phyloP scores from a whole-genome alignment of 2,888 invertebrate species.

The Aphodius sticticus region DNA sequence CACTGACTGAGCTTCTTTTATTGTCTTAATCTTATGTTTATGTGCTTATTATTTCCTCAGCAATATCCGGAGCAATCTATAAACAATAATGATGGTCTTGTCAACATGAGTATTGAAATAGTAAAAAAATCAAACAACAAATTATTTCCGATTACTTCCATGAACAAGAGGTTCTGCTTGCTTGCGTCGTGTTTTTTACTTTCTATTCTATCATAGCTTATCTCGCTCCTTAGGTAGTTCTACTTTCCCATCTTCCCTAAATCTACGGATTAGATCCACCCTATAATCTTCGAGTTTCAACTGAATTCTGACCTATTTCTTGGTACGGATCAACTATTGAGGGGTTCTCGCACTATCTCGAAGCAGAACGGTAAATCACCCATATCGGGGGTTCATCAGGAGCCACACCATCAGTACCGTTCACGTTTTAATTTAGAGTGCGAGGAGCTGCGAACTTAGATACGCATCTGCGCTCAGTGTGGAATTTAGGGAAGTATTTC shows the following conservation, averaged over 20 bases:
- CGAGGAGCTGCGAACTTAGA: not conserved
- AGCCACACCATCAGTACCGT: not conserved
- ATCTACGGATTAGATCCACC: no score
- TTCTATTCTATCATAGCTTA: no score
- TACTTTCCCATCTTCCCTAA: no score
- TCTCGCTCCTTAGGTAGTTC: no score
- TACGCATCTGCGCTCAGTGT: conserved; percentile 20
- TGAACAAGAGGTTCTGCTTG: no score
- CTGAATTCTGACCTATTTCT: conserved; percentile 4
- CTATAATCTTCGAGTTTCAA: not conserved
- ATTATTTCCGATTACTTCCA: no score
- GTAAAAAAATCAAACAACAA: no score
- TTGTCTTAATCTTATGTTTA: no score
- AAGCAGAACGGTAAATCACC: not conserved
- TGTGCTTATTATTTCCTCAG: not conserved
- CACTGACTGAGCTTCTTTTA: no score
- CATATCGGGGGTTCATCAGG: not conserved
- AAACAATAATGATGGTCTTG: not conserved
- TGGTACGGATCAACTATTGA: not conserved
- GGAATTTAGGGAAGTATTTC: conserved; percentile 21
- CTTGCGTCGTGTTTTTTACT: no score
- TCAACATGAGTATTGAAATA: no score
- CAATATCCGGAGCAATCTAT: not conserved
- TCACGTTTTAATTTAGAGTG: conserved; percentile 16
- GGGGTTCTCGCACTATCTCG: not conserved